Conservation (phyloP, 1,140 invertebrate species). For the Sitodiplosis mosellana region DNA sequence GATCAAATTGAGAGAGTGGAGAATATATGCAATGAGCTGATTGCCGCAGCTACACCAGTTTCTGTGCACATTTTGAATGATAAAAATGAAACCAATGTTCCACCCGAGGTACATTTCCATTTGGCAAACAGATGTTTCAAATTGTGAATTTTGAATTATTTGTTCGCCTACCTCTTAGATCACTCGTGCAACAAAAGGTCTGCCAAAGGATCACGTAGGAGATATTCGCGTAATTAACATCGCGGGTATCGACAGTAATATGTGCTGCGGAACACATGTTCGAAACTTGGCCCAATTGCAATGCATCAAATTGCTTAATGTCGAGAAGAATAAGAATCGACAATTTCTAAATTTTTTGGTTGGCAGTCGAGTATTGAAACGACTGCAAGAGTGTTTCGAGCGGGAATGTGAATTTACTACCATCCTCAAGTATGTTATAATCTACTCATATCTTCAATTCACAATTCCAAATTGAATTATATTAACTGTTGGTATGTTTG, state of each 20-base stretch:
- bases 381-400: constrained; percentile 36
- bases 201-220: constrained; percentile 57
- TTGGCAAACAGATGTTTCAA: no score
- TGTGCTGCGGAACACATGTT: constrained; percentile 79
- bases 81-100: constrained; percentile 26
- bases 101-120: constrained; percentile 31
- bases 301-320: constrained; percentile 49
- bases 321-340: constrained; percentile 51
- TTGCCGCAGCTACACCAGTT: constrained; percentile 38
- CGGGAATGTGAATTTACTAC: constrained; percentile 45
- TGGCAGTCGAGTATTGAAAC: constrained; percentile 42
- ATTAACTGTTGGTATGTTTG: constrained; percentile 6
- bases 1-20: constrained; percentile 36
- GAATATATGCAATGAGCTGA: constrained; percentile 43
- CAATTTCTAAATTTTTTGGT: constrained; percentile 44
- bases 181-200: constrained; percentile 29
- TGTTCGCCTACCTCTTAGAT: no score
- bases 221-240: constrained; percentile 55
- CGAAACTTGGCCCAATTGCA: constrained; percentile 58
- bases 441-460: constrained; percentile 1
- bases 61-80: constrained; percentile 39
- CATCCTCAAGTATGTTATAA: constrained; percentile 39
- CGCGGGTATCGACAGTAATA: constrained; percentile 49
- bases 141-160: no score
- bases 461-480: constrained; percentile 2